phyloP scores from a whole-genome alignment of 2,113 vertebrate genomes.

The Melospiza melodia region DNA sequence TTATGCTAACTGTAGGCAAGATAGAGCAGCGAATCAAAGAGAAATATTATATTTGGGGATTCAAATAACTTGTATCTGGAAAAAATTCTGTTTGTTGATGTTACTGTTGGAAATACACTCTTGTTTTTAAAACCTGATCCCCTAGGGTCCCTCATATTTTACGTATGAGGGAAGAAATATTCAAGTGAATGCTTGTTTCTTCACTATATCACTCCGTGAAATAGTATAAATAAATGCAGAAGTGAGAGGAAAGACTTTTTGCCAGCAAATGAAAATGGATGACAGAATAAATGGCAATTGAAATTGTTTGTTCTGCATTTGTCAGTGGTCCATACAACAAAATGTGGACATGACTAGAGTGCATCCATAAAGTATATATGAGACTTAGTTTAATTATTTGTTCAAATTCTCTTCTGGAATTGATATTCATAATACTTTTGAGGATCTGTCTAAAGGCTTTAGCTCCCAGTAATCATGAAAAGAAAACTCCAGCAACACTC shows the following conservation, averaged over 20 bases:
- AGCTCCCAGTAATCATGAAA: background rate
- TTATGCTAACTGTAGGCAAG: background rate
- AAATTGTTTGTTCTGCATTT: background rate
- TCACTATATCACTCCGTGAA: background rate
- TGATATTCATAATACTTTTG: background rate
- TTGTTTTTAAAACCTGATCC: background rate
- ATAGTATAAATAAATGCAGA: slow-evolving; percentile 8
- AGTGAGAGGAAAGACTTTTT: background rate
- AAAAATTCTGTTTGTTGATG: background rate
- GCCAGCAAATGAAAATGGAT: background rate
- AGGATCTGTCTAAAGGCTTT: background rate
- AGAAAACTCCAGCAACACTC: background rate
- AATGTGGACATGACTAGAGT: background rate
- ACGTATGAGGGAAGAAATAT: background rate
- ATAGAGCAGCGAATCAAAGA: background rate
- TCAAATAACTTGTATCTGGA: background rate
- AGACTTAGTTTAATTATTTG: background rate
- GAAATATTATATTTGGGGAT: slow-evolving; percentile 7
- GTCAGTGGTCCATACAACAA: background rate
- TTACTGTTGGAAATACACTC: background rate
- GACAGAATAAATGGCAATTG: background rate
- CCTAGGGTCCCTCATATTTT: background rate
- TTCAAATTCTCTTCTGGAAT: background rate
- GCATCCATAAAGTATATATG: background rate
- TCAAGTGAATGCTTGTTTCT: background rate